Conservation (phyloP, 37 sponge, comb jelly and placozoan species). For the Beroe ovata region DNA sequence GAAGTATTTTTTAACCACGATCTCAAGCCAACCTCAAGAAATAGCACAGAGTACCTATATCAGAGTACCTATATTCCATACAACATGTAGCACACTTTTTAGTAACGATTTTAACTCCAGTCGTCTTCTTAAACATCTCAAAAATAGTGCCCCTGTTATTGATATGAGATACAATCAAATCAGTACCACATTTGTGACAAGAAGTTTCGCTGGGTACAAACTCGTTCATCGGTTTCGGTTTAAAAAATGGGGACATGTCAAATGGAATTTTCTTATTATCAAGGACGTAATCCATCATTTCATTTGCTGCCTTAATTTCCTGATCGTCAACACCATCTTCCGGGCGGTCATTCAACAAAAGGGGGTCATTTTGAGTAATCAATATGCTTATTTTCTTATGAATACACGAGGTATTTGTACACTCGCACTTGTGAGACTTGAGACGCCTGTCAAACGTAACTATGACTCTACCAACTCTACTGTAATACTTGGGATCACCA, state of each 20-base stretch:
- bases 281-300: slow-evolving; percentile 1
- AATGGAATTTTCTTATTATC: not conserved
- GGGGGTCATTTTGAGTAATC: not conserved
- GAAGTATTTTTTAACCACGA: slow-evolving; percentile 24
- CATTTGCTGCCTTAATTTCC: not conserved
- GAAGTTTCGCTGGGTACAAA: not conserved
- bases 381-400: not conserved
- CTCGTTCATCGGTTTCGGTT: not conserved
- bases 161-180: not conserved
- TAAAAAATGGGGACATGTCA: not conserved
- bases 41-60: not conserved
- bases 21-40: not conserved
- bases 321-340: not conserved
- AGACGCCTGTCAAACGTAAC: not conserved
- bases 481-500: not conserved
- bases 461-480: not conserved
- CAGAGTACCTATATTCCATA: slow-evolving; percentile 8
- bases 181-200: slow-evolving; percentile 25
- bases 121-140: not conserved
- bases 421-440: slow-evolving; percentile 24
- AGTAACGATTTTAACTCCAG: not conserved
- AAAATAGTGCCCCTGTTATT: slow-evolving; percentile 3
- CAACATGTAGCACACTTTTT: slow-evolving; percentile 7
- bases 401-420: not conserved
- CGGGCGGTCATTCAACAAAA: not conserved